Base-by-base conservation (phyloP, 2,888 invertebrate species). In the Meghimatium bilineatum region DNA sequence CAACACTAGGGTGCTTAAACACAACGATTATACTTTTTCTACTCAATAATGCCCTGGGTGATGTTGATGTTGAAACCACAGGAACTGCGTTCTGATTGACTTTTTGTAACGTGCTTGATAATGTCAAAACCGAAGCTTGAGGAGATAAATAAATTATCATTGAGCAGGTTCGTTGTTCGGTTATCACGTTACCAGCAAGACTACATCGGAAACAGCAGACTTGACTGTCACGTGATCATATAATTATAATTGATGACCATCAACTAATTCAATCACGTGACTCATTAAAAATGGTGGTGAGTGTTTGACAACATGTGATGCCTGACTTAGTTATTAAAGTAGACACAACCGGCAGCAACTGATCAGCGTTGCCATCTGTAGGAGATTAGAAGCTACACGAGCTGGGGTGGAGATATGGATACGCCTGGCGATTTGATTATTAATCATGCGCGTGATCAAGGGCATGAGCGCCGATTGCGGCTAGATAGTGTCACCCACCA, bases 241-340 rank as follows among this genome's bases (percentile, higher is more conserved):
- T 78, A 78, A 78, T 78, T 67, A 66, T 66, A 49, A 78, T 14
- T 32, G 78, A 78, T 66, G 26, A 29, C 66, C 49, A 44, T 10
- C 44, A 23, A n/a, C 20, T 63, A 78, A 78, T 78, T 78, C 29
- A 67, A 78, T 67, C 66, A 78, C 29, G 29, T 38, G 29, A 63
- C 49, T 78, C 66, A 78, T 66, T 78, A 38, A 23, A n/a, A 32
- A 36, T 67, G 32, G 20, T 14, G 72, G 44, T 2, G 29, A 78
- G 44, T 67, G 66, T 38, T 67, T 44, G 78, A 44, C 78, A 67
- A 78, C 78, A 32, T 44, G 29, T 44, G 66, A 67, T n/a, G 36
- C 1, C 36, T n/a, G 38, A 78, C 29, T 17, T 12, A 8, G 23
- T 44, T 63, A 34, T 63, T 56, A 77, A 26, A 66, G 63, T 67